Conservation (phyloP, 2,888 invertebrate species). For the Andrena trimmerana region DNA sequence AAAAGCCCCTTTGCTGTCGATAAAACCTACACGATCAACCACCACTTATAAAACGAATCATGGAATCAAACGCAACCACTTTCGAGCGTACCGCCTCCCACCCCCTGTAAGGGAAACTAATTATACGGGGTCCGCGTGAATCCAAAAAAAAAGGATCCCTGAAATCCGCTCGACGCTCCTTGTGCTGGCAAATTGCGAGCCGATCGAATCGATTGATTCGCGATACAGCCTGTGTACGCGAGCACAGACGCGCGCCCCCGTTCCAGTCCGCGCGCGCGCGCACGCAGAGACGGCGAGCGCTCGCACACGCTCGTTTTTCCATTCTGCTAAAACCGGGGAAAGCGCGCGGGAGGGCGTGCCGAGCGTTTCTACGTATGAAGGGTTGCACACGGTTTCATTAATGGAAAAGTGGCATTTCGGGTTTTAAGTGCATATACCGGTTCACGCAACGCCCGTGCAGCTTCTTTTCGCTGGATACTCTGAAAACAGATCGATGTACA, state of each 20-base stretch:
- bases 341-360: conserved; percentile 50
- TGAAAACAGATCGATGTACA: conserved; percentile 61
- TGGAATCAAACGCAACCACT: conserved; percentile 11
- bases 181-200: conserved; percentile 45
- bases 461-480: conserved; percentile 50
- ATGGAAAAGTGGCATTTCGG: conserved; percentile 82
- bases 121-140: conserved; percentile 28
- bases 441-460: conserved; percentile 60
- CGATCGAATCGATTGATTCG: conserved; percentile 56
- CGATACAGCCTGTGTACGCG: conserved; percentile 30
- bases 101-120: conserved; percentile 19
- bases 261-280: not conserved
- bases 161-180: conserved; percentile 39
- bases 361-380: conserved; percentile 70
- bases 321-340: conserved; percentile 61
- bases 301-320: conserved; percentile 44
- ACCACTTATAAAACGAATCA: conserved; percentile 9
- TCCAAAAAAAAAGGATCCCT: not conserved
- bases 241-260: not conserved
- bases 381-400: conserved; percentile 80
- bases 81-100: conserved; percentile 7
- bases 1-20: not conserved
- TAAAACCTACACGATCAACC: conserved; percentile 4
- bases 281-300: conserved; percentile 3
- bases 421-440: conserved; percentile 83